Evolutionary conservation across 2,888 invertebrate species (phyloP).

Genomic region (Drosophila peninsularis): DNA sequence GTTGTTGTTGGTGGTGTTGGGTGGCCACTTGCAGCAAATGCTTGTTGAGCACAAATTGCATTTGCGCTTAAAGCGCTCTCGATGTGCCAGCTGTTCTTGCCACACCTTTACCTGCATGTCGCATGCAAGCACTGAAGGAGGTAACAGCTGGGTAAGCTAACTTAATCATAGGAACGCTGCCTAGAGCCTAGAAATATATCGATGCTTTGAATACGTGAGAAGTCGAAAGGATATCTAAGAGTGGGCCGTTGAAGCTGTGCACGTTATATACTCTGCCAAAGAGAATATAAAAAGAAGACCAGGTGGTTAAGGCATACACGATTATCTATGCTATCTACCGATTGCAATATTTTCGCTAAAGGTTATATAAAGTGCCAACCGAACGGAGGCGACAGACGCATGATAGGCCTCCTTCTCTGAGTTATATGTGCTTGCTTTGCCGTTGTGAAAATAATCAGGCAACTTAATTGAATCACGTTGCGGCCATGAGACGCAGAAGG

Average conservation of each 20-base stretch:
- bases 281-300: too few species aligned
- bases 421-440: constrained; percentile 24
- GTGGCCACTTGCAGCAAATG: constrained; percentile 37
- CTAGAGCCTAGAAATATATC: not conserved
- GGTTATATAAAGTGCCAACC: constrained; percentile 38
- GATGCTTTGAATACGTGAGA: not conserved
- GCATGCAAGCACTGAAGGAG: not conserved
- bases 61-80: constrained; percentile 50
- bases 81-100: constrained; percentile 40
- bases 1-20: constrained; percentile 21
- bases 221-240: not conserved
- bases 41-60: constrained; percentile 60
- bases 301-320: too few species aligned
- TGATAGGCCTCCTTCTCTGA: not conserved
- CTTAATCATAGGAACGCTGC: not conserved
- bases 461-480: constrained; percentile 73
- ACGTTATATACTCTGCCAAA: too few species aligned
- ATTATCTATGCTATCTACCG: too few species aligned
- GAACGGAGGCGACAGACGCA: constrained; percentile 10
- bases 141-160: not conserved
- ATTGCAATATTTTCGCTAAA: constrained; percentile 1
- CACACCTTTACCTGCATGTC: not conserved
- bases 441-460: constrained; percentile 69
- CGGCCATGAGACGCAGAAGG: not conserved
- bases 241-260: not conserved